These are phyloP conservation scores for Otus scops DNA, from an alignment of 2,797 vertebrate genomes.

Conservation along the genomic window DNA sequence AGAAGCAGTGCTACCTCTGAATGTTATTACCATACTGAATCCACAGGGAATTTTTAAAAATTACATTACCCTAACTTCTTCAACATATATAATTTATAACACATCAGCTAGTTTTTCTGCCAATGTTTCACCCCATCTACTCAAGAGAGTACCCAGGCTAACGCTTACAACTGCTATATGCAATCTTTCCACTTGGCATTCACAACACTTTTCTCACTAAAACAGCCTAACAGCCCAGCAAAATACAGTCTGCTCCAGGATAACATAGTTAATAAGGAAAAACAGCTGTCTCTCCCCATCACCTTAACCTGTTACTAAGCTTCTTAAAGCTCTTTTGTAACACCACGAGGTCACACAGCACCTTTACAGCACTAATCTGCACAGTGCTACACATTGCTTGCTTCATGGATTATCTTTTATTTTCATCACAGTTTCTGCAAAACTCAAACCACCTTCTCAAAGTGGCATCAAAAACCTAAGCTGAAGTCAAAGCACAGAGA, in stretches of 20 bases:
- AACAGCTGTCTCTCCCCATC: background rate
- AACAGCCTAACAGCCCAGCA: background rate
- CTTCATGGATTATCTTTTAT: background rate
- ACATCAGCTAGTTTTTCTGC: background rate
- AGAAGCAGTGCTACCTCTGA: background rate
- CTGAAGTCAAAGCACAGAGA: background rate
- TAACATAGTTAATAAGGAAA: background rate
- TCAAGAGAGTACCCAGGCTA: background rate
- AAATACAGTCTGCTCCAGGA: background rate
- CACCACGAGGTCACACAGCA: background rate
- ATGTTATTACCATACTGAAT: background rate
- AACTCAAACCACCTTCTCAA: background rate
- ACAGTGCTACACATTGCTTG: fast-evolving
- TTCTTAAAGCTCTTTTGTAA: background rate
- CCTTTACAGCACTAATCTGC: background rate
- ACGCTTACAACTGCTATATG: background rate
- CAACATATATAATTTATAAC: background rate
- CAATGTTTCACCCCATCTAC: background rate
- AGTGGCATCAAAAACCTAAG: background rate
- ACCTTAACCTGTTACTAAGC: background rate
- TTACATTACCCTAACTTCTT: background rate
- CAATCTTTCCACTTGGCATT: background rate
- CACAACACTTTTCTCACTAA: background rate
- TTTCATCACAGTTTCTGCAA: background rate
- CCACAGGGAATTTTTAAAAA: background rate